Evolutionary conservation across 2,888 invertebrate species (phyloP).

Genomic region (Drosophila nigricruria): DNA sequence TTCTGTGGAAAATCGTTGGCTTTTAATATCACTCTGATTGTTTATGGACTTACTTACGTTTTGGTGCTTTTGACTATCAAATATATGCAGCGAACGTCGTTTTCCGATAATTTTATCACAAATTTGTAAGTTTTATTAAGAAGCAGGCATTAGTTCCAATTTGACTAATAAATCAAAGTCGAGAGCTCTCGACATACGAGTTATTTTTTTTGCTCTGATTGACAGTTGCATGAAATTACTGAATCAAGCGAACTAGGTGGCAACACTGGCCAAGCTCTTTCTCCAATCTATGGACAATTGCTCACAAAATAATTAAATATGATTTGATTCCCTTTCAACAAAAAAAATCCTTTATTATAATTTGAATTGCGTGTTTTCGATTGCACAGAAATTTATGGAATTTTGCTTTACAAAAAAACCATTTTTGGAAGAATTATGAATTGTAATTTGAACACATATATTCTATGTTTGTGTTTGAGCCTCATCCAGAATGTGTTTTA

Average conservation of each 20-base stretch:
- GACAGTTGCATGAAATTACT: neutral
- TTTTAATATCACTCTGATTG: accelerated
- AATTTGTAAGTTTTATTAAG: slow-evolving; percentile 8
- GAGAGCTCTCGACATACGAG: too few relatives aligned
- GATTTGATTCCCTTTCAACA: neutral
- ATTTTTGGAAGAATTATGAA: neutral
- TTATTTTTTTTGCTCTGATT: neutral
- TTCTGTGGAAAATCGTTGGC: neutral
- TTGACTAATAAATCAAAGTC: slow-evolving; percentile 18
- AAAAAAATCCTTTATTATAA: neutral
- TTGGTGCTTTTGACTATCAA: slow-evolving; percentile 8
- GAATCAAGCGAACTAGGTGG: neutral
- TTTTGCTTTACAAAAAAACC: slow-evolving; percentile 9
- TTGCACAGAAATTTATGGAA: slow-evolving; percentile 11
- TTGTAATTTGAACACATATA: slow-evolving; percentile 11
- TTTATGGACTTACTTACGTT: slow-evolving; percentile 16
- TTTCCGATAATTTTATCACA: slow-evolving; percentile 36
- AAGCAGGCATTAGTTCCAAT: neutral
- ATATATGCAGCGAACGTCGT: slow-evolving; percentile 16
- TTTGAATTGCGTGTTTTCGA: neutral
- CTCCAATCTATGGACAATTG: neutral
- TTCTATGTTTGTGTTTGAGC: slow-evolving; percentile 2
- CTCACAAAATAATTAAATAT: neutral
- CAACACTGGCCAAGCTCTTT: neutral
- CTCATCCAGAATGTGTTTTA: slow-evolving; percentile 7